phyloP scores from a whole-genome alignment of 2,797 vertebrate genomes.

The Poeciliopsis turneri region DNA sequence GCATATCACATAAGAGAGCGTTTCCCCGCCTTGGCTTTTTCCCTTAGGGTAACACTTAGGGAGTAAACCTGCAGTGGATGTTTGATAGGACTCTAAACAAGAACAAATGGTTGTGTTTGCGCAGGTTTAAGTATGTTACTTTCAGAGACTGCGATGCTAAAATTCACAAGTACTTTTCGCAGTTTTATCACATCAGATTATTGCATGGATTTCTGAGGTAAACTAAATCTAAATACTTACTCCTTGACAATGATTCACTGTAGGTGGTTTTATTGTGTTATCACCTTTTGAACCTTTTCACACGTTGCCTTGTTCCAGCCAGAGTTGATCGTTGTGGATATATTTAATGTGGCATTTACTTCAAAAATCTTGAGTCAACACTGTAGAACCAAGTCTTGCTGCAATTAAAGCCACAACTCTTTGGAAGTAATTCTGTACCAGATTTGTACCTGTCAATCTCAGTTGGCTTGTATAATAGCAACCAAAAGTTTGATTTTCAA shows the following conservation, averaged over 20 bases:
- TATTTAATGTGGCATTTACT: neutral
- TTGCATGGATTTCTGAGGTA: neutral
- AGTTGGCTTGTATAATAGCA: neutral
- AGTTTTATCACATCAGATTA: neutral
- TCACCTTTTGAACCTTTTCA: neutral
- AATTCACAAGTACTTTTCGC: constrained; percentile 13
- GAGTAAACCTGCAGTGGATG: constrained; percentile 60
- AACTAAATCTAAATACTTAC: neutral
- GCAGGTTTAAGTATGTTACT: constrained; percentile 46
- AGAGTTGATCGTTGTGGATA: neutral
- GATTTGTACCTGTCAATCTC: neutral
- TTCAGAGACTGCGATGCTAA: constrained; percentile 24
- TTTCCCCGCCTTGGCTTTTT: constrained; percentile 60
- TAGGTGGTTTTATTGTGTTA: neutral
- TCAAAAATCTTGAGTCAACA: neutral
- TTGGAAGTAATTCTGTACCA: neutral
- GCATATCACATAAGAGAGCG: constrained; percentile 63
- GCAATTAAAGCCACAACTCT: neutral
- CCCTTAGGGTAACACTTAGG: constrained; percentile 59
- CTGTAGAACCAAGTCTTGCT: neutral
- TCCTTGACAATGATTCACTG: neutral
- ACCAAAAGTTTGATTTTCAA: neutral
- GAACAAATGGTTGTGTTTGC: constrained; percentile 67
- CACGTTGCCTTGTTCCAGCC: neutral
- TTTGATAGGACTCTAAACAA: constrained; percentile 49